Base-by-base conservation (phyloP, 2,888 invertebrate species). In the Phengaris alcon region DNA sequence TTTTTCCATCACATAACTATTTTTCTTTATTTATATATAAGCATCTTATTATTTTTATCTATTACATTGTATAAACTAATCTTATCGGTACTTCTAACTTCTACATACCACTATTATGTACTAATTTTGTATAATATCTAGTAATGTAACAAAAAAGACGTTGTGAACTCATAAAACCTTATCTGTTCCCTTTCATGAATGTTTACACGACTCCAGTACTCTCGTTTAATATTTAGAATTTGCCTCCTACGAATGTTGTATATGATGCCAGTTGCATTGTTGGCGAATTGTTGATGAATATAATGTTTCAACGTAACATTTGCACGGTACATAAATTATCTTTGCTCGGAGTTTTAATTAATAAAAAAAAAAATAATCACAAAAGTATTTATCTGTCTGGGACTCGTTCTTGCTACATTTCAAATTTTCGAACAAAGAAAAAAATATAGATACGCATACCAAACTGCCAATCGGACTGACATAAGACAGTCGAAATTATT, bases 161-260 rank as follows among this genome's bases (percentile, higher is more conserved):
- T 87, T 89, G 91, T 87, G 88, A 88, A 88, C 91, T 91, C 93
- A 91, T 93, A 93, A 93, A 93, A 93, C 88, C 92, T 93, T 93
- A 93, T 93, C 93, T 91, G 87, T 88, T 89, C 91, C 89, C 90
- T 88, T 85, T 81, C 79, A 77, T 89, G 84, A 79, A 84, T 85
- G 82, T 89, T 91, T 77, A 74, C 80, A 82, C 73, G 79, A 81
- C 82, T 83, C 82, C 75, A 46, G 72, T 78, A 84, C 87, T 87
- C 83, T 85, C 84, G 13, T 15, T 64, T 44, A 75, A 73, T 75
- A 76, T 75, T 75, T 9, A 68, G 44, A 73, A 12, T 64, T 64
- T 12, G 64, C 64, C 64, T 64, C 64, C 35, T 44, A 64, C 44
- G 64, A 64, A 64, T 64, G 35, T 64, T 64, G 35, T 64, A 64